Evolutionary conservation across 1,140 invertebrate genomes (phyloP), one percentile per base, ranked within the genome.

Genomic region (Octopus bimaculoides): DNA sequence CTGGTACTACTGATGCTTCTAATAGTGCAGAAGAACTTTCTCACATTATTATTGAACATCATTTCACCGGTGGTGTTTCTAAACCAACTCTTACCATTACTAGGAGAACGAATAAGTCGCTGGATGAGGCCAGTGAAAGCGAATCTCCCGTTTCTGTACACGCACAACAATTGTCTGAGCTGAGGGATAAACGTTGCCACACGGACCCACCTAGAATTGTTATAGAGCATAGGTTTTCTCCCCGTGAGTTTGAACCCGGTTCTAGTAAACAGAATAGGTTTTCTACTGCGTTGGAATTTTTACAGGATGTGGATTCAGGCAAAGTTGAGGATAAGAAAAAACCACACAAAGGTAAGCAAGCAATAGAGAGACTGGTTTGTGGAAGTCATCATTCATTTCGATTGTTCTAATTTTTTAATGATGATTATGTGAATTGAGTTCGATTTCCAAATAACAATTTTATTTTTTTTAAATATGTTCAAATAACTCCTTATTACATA

Each of bases 241-340:
- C 17, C 66, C 17, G 66, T 14, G 66, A 71, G 17, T 6, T 20
- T 71, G 66, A 17, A 71, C 66, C 66, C 66, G 66, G 26, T 17
- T 12, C 66, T 71, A 71, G 66, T 71, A 71, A 71, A 17, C 66
- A 71, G 66, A 71, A 71, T 17, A 71, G 66, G 66, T 71, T 71
- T 71, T 71, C 66, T 9, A 71, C 66, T 71, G 66, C 66, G 6
- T 71, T 71, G 66, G 66, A 71, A 20, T 71, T 71, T 71, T 71
- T 71, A 71, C 66, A 71, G 1, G 66, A 71, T 71, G 66, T 17
- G 66, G 14, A 71, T 17, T 14, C 66, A 5, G 5, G 7, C 26
- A 17, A 71, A 8, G 17, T 20, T 8, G 3, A 17, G 17, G 8
- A 9, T 17, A 71, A 71, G 17, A 5, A 9, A 4, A 14, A 5